Percentiles rank a stretch among this genome's conserved stretches.
Conservation (phyloP, 2,888 invertebrate species). For the Blera fallax region DNA sequence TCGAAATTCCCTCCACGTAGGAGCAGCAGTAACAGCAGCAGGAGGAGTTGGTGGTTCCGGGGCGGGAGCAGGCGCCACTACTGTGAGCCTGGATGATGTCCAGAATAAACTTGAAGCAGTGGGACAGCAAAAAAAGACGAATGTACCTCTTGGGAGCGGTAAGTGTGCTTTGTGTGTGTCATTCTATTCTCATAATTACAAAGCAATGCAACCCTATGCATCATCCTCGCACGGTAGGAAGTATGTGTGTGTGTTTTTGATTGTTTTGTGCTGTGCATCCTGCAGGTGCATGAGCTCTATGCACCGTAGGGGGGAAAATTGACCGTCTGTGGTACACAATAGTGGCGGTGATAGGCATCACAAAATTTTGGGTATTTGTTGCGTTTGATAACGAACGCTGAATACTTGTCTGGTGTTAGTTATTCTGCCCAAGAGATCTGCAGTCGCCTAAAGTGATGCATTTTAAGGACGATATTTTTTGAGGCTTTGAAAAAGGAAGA, state of each 20-base stretch:
- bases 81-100: slow-evolving; percentile 76
- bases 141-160: slow-evolving; percentile 82
- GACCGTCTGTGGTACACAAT: slow-evolving; percentile 17
- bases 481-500: neutral
- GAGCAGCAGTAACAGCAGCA: slow-evolving; percentile 50
- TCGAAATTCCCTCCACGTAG: slow-evolving; percentile 73
- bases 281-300: slow-evolving; percentile 69
- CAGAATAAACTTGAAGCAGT: slow-evolving; percentile 77
- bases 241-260: neutral
- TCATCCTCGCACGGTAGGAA: slow-evolving; percentile 38
- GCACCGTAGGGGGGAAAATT: slow-evolving; percentile 29
- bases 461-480: slow-evolving; percentile 3
- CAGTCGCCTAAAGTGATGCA: slow-evolving; percentile 51
- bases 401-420: slow-evolving; percentile 67
- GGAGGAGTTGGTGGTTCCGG: slow-evolving; percentile 54
- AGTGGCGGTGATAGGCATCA: slow-evolving; percentile 54
- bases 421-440: slow-evolving; percentile 67
- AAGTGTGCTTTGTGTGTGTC: slow-evolving; percentile 78
- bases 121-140: slow-evolving; percentile 77
- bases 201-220: slow-evolving; percentile 71
- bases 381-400: slow-evolving; percentile 63
- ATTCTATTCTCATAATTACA: slow-evolving; percentile 70
- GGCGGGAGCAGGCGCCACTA: slow-evolving; percentile 54
- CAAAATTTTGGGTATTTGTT: slow-evolving; percentile 43
- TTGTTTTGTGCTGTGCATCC: slow-evolving; percentile 61